Evolutionary conservation across 2,113 vertebrate genomes (phyloP).

Genomic region (Dermatemys mawii): DNA sequence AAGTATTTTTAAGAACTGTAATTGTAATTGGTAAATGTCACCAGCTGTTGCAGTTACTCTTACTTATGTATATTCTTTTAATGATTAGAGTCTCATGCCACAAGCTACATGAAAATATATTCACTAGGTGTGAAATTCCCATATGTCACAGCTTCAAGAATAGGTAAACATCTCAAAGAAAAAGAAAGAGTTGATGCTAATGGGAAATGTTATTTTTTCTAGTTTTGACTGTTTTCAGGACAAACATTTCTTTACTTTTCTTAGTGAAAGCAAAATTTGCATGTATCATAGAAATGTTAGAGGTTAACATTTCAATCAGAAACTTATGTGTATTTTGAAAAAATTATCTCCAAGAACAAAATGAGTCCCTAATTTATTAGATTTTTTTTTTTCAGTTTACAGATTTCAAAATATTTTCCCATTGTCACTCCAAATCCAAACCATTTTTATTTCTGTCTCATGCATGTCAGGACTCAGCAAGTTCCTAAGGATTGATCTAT

Average conservation of each 20-base stretch:
- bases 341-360: background rate
- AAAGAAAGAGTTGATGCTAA: constrained; percentile 72
- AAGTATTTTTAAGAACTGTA: constrained; percentile 83
- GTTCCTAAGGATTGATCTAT: background rate
- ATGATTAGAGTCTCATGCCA: constrained; percentile 81
- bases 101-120: constrained; percentile 85
- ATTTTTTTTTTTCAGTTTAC: background rate
- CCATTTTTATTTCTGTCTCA: background rate
- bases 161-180: constrained; percentile 81
- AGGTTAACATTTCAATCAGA: background rate
- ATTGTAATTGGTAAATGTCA: constrained; percentile 89
- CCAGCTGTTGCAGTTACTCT: constrained; percentile 85
- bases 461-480: background rate
- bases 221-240: constrained; percentile 56
- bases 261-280: constrained; percentile 45
- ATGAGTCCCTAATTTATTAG: background rate
- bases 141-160: constrained; percentile 84
- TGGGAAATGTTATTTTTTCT: constrained; percentile 65
- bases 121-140: constrained; percentile 88
- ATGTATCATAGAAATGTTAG: background rate
- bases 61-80: constrained; percentile 84
- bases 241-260: constrained; percentile 43
- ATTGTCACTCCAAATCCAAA: background rate
- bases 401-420: background rate
- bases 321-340: background rate